Percentiles rank a stretch among this genome's conserved stretches.
Evolutionary conservation across 2,888 invertebrate species (phyloP).

Genomic region (Tinea pellionella): DNA sequence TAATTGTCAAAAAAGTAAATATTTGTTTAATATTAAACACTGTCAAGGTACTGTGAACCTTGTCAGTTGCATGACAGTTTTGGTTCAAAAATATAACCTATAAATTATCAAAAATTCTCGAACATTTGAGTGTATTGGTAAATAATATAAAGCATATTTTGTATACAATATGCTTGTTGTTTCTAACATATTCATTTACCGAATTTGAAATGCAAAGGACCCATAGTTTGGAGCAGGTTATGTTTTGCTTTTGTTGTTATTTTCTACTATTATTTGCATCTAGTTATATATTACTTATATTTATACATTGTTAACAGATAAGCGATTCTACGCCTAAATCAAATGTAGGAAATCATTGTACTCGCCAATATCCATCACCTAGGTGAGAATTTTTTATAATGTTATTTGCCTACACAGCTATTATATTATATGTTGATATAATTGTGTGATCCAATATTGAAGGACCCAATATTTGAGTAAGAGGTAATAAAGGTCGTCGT

Average conservation of each 20-base stretch:
- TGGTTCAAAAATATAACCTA: constrained; percentile 26
- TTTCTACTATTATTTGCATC: no score
- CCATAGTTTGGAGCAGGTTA: constrained; percentile 47
- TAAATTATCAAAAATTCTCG: constrained; percentile 45
- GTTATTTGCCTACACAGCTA: not conserved
- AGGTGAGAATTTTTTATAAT: not conserved
- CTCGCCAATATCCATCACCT: not conserved
- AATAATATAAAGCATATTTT: constrained; percentile 29
- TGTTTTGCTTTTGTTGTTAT: constrained; percentile 14
- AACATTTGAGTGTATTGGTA: constrained; percentile 37
- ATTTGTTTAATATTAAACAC: not conserved
- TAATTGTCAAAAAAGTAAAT: not conserved
- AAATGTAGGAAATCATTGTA: not conserved
- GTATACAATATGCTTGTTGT: constrained; percentile 40
- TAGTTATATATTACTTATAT: no score
- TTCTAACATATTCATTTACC: constrained; percentile 40
- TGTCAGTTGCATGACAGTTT: not conserved
- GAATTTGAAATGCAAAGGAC: constrained; percentile 58
- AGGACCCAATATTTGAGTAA: no score
- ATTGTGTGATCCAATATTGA: no score
- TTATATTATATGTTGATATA: no score
- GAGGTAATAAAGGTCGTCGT: no score
- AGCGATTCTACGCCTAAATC: constrained; percentile 21
- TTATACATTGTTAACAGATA: constrained; percentile 30
- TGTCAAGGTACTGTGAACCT: not conserved